Conservation (phyloP, 2,888 invertebrate species). For the Perizoma affinitatum region DNA sequence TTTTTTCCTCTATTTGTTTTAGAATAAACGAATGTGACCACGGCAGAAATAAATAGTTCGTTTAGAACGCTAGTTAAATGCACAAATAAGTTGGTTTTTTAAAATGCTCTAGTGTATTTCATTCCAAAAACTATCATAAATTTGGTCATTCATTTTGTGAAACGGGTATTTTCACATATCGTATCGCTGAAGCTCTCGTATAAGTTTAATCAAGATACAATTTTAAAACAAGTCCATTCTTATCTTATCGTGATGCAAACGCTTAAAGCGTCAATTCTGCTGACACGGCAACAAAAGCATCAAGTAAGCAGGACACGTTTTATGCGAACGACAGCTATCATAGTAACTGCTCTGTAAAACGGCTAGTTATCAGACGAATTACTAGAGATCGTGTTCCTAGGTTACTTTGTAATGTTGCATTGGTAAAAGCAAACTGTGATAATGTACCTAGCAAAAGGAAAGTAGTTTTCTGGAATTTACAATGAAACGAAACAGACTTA, state of each 20-base stretch:
- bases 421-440: slow-evolving; percentile 9
- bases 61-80: too few species aligned
- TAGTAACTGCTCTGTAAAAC: slow-evolving; percentile 13
- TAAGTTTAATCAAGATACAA: background rate
- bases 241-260: background rate
- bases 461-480: too few species aligned
- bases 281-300: slow-evolving; percentile 5
- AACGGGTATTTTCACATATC: too few species aligned
- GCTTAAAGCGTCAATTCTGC: background rate
- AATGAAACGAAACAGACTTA: too few species aligned
- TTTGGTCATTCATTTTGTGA: too few species aligned
- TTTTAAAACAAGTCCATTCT: background rate
- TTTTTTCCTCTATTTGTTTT: too few species aligned
- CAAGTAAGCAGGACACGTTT: slow-evolving; percentile 26
- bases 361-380: slow-evolving; percentile 29
- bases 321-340: slow-evolving; percentile 23
- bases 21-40: too few species aligned
- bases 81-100: too few species aligned
- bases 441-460: background rate
- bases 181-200: too few species aligned
- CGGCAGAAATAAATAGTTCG: too few species aligned
- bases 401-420: slow-evolving; percentile 17
- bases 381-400: slow-evolving; percentile 14
- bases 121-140: too few species aligned
- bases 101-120: too few species aligned